A percentile compares a stretch with the other conserved stretches of the same genome.
These are phyloP conservation scores for Onychomys leucogaster DNA, from an alignment of 2,797 vertebrate genomes.

Conservation along the genomic window DNA sequence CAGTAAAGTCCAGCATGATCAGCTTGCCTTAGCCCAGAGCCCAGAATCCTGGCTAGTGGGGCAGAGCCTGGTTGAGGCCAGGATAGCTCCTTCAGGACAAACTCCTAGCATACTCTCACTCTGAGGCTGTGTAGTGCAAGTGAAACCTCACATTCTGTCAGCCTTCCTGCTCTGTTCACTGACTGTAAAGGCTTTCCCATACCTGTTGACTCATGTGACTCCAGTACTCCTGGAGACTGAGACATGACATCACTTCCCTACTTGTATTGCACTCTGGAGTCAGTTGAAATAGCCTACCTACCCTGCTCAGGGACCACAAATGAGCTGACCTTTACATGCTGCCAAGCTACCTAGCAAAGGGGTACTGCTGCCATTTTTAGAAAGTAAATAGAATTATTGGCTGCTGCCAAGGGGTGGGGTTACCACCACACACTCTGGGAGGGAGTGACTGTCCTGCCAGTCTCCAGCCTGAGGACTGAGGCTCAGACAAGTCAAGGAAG, in stretches of 20 bases:
- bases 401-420: neutral
- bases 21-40: neutral
- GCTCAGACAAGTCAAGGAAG: neutral
- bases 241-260: neutral
- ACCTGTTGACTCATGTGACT: neutral
- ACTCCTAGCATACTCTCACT: neutral
- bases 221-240: neutral
- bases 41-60: neutral
- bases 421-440: neutral
- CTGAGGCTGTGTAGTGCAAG: neutral
- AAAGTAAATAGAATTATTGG: neutral
- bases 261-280: neutral
- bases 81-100: neutral
- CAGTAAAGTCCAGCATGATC: neutral
- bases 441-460: neutral
- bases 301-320: neutral
- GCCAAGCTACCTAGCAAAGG: neutral
- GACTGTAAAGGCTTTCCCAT: neutral
- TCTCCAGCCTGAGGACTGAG: neutral
- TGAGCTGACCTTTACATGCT: neutral
- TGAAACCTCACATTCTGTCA: neutral
- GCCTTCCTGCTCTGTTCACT: neutral
- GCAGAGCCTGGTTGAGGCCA: neutral
- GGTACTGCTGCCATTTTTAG: rapidly evolving
- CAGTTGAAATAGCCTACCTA: neutral